A percentile compares a stretch with the other conserved stretches of the same genome.
These are phyloP conservation scores for Mythimna albipuncta DNA, from an alignment of 2,888 invertebrate genomes.

Conservation along the genomic window DNA sequence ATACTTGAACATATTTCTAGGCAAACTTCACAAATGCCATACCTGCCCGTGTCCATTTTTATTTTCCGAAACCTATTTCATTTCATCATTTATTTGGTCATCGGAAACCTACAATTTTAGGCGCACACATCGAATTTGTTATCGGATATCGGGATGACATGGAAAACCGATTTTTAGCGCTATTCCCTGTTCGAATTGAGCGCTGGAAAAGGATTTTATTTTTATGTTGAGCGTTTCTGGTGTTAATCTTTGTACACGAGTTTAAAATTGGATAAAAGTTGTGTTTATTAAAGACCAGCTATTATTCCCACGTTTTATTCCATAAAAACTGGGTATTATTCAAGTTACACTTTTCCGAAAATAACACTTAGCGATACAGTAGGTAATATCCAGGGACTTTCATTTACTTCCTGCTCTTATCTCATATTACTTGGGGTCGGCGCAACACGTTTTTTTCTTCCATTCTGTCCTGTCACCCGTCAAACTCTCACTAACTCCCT, in stretches of 20 bases:
- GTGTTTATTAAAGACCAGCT: conserved; percentile 2
- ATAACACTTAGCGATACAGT: too few relatives aligned
- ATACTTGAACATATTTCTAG: too few relatives aligned
- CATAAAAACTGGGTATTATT: not conserved
- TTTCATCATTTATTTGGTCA: conserved; percentile 43
- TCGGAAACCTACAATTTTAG: conserved; percentile 26
- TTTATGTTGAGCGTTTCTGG: conserved; percentile 18
- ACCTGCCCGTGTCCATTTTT: not conserved
- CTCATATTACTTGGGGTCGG: too few relatives aligned
- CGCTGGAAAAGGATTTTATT: conserved; percentile 35
- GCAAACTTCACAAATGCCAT: too few relatives aligned
- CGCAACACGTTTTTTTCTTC: too few relatives aligned
- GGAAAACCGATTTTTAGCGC: conserved; percentile 54
- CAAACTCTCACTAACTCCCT: too few relatives aligned
- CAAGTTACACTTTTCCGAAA: too few relatives aligned
- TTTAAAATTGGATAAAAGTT: conserved; percentile 6
- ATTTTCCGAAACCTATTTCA: conserved; percentile 18
- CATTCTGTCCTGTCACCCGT: too few relatives aligned
- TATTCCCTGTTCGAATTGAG: conserved; percentile 10
- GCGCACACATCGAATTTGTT: conserved; percentile 40
- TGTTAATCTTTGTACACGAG: not conserved
- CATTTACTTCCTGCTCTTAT: too few relatives aligned
- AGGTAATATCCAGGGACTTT: too few relatives aligned
- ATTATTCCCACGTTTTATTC: not conserved
- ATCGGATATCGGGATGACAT: conserved; percentile 47